A percentile compares a stretch with the other conserved stretches of the same genome.
These are phyloP conservation scores for Drosophila fulvimacula DNA, from an alignment of 2,888 invertebrate species.

Conservation along the genomic window DNA sequence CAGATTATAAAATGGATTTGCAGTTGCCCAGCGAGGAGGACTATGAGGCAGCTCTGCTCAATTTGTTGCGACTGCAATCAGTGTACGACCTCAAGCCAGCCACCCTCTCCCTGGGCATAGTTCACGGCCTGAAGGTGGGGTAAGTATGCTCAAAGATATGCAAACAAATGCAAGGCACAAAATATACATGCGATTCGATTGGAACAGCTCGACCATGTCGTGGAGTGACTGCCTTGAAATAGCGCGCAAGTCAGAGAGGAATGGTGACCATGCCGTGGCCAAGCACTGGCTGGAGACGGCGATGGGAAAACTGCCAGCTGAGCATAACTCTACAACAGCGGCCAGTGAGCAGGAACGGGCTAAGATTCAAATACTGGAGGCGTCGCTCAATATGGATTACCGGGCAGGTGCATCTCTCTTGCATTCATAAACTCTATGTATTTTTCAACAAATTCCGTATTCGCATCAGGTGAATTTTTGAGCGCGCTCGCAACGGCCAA, in stretches of 20 bases:
- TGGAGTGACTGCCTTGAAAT: conserved; percentile 82
- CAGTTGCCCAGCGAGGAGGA: conserved; percentile 75
- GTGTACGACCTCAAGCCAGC: conserved; percentile 87
- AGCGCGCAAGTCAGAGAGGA: conserved; percentile 70
- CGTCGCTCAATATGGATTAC: conserved; percentile 69
- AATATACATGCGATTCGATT: conserved; percentile 20
- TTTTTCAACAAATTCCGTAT: conserved; percentile 11
- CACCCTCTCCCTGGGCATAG: conserved; percentile 86
- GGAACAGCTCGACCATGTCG: conserved; percentile 75
- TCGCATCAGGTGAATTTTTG: conserved; percentile 66
- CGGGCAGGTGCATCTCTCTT: conserved; percentile 64
- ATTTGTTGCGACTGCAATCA: conserved; percentile 86
- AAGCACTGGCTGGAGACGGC: conserved; percentile 81
- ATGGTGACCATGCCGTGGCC: conserved; percentile 71
- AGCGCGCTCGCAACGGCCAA: conserved; percentile 68
- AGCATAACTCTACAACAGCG: conserved; percentile 35
- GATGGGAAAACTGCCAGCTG: conserved; percentile 62
- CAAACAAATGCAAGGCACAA: conserved; percentile 32
- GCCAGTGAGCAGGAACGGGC: conserved; percentile 44
- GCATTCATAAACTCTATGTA: conserved; percentile 9
- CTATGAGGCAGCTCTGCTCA: conserved; percentile 70
- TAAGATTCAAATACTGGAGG: conserved; percentile 65
- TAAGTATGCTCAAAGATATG: conserved; percentile 35
- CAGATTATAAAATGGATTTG: conserved; percentile 32
- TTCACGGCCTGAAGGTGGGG: conserved; percentile 83